Conservation (phyloP, 2,797 vertebrate genomes). For the Parotocinclus haroldoi region DNA sequence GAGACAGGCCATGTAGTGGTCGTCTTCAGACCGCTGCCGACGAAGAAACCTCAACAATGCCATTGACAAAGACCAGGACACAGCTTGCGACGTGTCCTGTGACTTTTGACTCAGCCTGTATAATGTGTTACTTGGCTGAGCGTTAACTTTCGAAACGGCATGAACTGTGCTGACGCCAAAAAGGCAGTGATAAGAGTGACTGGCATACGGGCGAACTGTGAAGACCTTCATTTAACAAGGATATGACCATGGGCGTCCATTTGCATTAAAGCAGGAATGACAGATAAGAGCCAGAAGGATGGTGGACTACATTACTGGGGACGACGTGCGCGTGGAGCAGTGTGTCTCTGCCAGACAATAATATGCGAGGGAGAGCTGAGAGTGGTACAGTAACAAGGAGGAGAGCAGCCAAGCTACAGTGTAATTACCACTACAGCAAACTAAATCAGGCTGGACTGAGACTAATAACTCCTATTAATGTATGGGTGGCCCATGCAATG, state of each 20-base stretch:
- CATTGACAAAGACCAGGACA: too few species aligned
- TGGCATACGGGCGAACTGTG: neutral
- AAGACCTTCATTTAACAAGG: conserved; percentile 15
- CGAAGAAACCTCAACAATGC: too few species aligned
- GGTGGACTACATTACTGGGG: conserved; percentile 2
- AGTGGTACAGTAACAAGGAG: conserved; percentile 2
- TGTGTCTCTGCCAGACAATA: conserved; percentile 2
- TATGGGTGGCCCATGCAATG: conserved; percentile 49
- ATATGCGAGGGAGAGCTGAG: conserved; percentile 2
- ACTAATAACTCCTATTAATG: conserved; percentile 58
- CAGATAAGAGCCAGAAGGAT: conserved; percentile 22
- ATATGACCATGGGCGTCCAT: conserved; percentile 13
- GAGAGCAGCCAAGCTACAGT: conserved; percentile 29
- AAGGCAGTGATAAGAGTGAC: neutral
- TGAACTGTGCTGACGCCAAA: neutral
- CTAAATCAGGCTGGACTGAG: conserved; percentile 44
- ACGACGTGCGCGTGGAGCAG: conserved; percentile 5
- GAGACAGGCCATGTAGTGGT: too few species aligned
- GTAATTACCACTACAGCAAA: conserved; percentile 46
- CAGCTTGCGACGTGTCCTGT: too few species aligned
- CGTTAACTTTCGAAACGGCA: neutral
- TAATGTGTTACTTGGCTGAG: too few species aligned
- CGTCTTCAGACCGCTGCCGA: too few species aligned
- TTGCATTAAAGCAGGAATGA: conserved; percentile 20
- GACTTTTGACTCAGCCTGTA: too few species aligned